Percentiles rank a stretch among this genome's conserved stretches.
phyloP scores from a whole-genome alignment of 2,113 vertebrate species.

The Sturnus vulgaris region DNA sequence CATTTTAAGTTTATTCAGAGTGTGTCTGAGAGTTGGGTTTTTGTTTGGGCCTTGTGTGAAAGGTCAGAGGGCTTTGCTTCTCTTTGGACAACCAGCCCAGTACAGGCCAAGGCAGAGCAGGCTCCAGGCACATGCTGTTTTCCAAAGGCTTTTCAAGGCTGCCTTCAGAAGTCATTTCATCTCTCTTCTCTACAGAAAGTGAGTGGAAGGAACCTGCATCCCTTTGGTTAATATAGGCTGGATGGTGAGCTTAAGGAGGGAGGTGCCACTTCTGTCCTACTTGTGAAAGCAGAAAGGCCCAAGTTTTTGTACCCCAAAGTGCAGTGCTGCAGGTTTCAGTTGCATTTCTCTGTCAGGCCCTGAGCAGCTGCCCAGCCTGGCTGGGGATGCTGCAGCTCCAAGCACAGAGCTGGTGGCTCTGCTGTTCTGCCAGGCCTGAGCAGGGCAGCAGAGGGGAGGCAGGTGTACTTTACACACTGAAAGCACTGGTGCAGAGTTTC shows the following conservation, averaged over 20 bases:
- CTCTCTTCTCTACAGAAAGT: not conserved
- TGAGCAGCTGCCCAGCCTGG: not conserved
- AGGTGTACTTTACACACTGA: not conserved
- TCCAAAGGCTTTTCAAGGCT: not conserved
- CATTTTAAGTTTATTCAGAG: not conserved
- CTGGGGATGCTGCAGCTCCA: not conserved
- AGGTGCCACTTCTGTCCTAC: not conserved
- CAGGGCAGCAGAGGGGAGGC: not conserved
- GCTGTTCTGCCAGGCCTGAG: not conserved
- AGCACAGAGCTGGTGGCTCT: not conserved
- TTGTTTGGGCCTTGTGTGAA: not conserved
- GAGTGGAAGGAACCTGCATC: fast-evolving
- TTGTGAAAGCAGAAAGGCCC: not conserved
- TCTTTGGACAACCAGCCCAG: not conserved
- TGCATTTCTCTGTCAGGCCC: not conserved
- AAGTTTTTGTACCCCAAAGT: not conserved
- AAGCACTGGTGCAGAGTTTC: not conserved
- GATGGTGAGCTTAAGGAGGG: not conserved
- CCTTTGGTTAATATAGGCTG: not conserved
- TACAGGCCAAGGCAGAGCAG: not conserved
- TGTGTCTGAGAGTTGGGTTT: not conserved
- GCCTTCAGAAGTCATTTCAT: not conserved
- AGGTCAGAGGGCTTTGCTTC: not conserved
- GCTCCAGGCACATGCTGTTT: not conserved
- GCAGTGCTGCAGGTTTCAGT: not conserved